These are phyloP conservation scores for silkworm (Bombyx mori) DNA, from an alignment of 1,140 invertebrate species.

Conservation along the genomic window ASM3026992v2 NC_085110.1:11527001-11527500, in stretches of 20 bases:
- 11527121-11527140: too few species aligned
- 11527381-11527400: neutral
- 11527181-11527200: slow-evolving; percentile 40
- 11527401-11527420: too few species aligned
- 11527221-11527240: slow-evolving; percentile 60
- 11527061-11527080: too few species aligned
- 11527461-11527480: too few species aligned
- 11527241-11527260: slow-evolving; percentile 62
- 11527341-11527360: neutral
- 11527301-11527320: slow-evolving; percentile 27
- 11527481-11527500: too few species aligned
- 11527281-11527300: slow-evolving; percentile 33
- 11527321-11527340: neutral
- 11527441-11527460: too few species aligned
- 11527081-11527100: too few species aligned
- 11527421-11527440: too few species aligned
- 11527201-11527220: slow-evolving; percentile 69
- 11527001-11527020: too few species aligned
- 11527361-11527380: neutral
- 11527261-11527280: slow-evolving; percentile 63
- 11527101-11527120: too few species aligned
- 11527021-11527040: too few species aligned
- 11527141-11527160: slow-evolving; percentile 29
- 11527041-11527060: too few species aligned
- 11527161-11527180: slow-evolving; percentile 20